These are phyloP conservation scores for Aporrectodea caliginosa DNA, from an alignment of 1,140 invertebrate genomes.

Conservation along the genomic window DNA sequence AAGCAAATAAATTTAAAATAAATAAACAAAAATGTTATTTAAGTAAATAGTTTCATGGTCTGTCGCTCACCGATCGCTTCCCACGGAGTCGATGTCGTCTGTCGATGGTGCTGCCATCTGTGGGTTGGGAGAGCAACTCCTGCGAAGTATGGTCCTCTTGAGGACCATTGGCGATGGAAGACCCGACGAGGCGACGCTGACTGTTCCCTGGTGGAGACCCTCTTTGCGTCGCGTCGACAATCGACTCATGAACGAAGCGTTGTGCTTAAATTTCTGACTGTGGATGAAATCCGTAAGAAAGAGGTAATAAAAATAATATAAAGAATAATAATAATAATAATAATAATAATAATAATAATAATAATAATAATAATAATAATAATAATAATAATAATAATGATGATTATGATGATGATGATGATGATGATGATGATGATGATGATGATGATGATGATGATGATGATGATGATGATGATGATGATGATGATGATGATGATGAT, in stretches of 20 bases:
- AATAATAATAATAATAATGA: background rate
- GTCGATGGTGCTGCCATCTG: background rate
- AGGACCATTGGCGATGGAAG: conserved; percentile 24
- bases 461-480: background rate
- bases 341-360: background rate
- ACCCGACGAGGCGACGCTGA: background rate
- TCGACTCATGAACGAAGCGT: conserved; percentile 81
- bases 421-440: background rate
- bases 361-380: background rate
- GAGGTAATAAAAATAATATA: background rate
- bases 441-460: conserved; percentile 1
- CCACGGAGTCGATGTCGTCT: background rate
- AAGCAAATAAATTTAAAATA: no score
- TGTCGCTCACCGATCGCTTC: background rate
- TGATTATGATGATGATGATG: background rate
- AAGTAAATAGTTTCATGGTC: no score
- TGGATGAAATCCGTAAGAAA: conserved; percentile 7
- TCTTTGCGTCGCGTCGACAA: conserved; percentile 78
- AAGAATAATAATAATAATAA: background rate
- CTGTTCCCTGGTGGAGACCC: conserved; percentile 53
- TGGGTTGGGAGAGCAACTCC: background rate
- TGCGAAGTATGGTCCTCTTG: conserved; percentile 16
- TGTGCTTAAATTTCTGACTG: conserved; percentile 74
- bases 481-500: background rate
- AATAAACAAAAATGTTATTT: no score